Base-by-base conservation (phyloP, 2,888 invertebrate species). In the Lycaena phlaeas region DNA sequence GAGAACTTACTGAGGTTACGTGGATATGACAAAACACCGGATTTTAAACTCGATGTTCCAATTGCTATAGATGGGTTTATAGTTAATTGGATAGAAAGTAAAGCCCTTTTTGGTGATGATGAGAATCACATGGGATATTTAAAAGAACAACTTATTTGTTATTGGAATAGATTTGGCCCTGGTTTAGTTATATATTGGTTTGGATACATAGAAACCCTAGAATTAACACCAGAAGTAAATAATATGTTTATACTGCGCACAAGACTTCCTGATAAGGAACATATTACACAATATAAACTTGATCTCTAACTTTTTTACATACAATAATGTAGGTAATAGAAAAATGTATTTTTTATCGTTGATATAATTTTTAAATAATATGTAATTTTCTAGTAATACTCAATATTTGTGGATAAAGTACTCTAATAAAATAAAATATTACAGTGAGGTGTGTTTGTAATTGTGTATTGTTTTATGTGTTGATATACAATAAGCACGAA, bases 181-280 rank as follows among this genome's bases (percentile, higher is more conserved):
- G 97, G 97, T 0, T 85, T 97, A 52, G 94, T 97, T 1, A 96
- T 97, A 52, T 97, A 97, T 69, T 97, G 97, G 97, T 94, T 96
- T 85, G 97, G 96, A 9, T 96, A 89, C 65, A 67, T 92, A 9
- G 91, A 92, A 68, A 86, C 90, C 18, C 75, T 89, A 55, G 88
- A 91, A 53, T 70, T 85, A 48, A 87, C 90, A 44, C 90, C 91
- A 9, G 88, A 88, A 61, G 89, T 91, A 49, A 87, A 89, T 36
- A 87, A 84, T 50, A 86, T 87, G 62, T 85, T 88, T 46, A 85
- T 86, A 40, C 72, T 89, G 36, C 68, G 86, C 3, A 82, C 85
- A 9, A 68, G 67, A 50, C 88, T 89, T 58, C 89, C 89, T 12
- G 59, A 69, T 28, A 76, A 66, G 50, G 61, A 77, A 37, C 76